A percentile compares a stretch with the other conserved stretches of the same genome.
Evolutionary conservation across 2,797 vertebrate species (phyloP).

Genomic region (Alcedo atthis): DNA sequence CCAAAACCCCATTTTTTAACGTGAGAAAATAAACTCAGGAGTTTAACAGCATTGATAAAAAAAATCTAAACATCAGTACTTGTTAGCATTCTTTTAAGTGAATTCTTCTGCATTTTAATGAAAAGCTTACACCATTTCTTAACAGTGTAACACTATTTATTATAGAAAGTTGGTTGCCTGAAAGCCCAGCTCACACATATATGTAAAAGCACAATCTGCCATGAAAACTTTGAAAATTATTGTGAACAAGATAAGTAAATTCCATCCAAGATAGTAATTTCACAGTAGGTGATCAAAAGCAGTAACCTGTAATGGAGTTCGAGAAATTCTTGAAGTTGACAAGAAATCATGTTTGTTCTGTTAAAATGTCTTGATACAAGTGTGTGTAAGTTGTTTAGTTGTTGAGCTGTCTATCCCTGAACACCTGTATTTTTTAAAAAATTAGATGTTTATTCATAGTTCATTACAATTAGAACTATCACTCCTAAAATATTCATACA

Average conservation of each 20-base stretch:
- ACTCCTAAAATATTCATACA: not conserved
- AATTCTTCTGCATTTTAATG: conserved; percentile 83
- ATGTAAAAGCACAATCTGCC: not conserved
- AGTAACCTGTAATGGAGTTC: not conserved
- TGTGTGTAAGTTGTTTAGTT: not conserved
- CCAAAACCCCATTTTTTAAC: conserved; percentile 57
- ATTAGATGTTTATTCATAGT: not conserved
- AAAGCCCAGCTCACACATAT: conserved; percentile 72
- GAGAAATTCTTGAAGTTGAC: not conserved
- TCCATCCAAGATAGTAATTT: conserved; percentile 44
- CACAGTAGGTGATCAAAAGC: conserved; percentile 5
- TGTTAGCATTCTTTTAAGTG: conserved; percentile 88
- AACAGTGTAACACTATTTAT: conserved; percentile 82
- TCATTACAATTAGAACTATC: not conserved
- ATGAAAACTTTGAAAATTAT: conserved; percentile 17
- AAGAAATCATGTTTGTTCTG: not conserved
- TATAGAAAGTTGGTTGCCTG: conserved; percentile 82
- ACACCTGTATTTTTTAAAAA: not conserved
- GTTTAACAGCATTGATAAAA: conserved; percentile 87
- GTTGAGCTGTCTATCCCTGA: not conserved
- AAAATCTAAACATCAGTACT: conserved; percentile 88
- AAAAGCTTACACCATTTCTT: conserved; percentile 78
- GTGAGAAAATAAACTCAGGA: conserved; percentile 73
- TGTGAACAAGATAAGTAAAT: conserved; percentile 44
- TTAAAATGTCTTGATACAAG: not conserved